Percentiles rank a stretch among this genome's conserved stretches.
These are phyloP conservation scores for Oryzias sinensis DNA, from an alignment of 2,797 vertebrate genomes.

Conservation along the genomic window DNA sequence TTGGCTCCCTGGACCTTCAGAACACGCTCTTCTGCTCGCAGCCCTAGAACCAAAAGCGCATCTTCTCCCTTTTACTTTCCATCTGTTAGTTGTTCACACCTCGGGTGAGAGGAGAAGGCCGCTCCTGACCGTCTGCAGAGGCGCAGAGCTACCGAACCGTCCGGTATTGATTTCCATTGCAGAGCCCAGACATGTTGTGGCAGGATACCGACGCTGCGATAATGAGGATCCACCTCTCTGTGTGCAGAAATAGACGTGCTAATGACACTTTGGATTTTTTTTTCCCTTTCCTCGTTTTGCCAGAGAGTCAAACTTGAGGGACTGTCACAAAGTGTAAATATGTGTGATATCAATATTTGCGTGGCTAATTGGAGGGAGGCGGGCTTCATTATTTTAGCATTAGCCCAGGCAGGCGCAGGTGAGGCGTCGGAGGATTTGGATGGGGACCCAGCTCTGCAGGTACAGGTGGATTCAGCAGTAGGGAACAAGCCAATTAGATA, in stretches of 20 bases:
- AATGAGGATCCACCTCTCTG: slow-evolving; percentile 77
- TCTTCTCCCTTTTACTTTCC: slow-evolving; percentile 17
- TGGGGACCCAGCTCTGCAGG: slow-evolving; percentile 68
- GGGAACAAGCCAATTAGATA: slow-evolving; percentile 79
- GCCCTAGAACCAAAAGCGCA: not conserved
- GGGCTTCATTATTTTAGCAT: slow-evolving; percentile 78
- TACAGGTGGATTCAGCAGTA: slow-evolving; percentile 78
- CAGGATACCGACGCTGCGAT: slow-evolving; percentile 70
- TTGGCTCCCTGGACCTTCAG: no score
- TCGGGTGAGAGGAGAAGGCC: slow-evolving; percentile 18
- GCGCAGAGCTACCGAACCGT: slow-evolving; percentile 44
- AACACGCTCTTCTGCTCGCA: no score
- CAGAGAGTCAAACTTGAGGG: slow-evolving; percentile 58
- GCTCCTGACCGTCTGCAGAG: slow-evolving; percentile 44
- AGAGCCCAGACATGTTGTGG: slow-evolving; percentile 56
- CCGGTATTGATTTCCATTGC: slow-evolving; percentile 5
- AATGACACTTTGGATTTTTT: slow-evolving; percentile 71
- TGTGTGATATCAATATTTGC: slow-evolving; percentile 64
- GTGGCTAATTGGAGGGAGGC: slow-evolving; percentile 57
- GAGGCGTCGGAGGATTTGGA: slow-evolving; percentile 61
- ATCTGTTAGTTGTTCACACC: slow-evolving; percentile 71
- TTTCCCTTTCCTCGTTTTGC: slow-evolving; percentile 43
- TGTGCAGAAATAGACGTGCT: slow-evolving; percentile 79
- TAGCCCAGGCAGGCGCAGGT: slow-evolving; percentile 59
- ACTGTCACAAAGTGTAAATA: slow-evolving; percentile 67